Evolutionary conservation across 1,140 invertebrate species (phyloP), one percentile per base, ranked within the genome.

Genomic region (Trichonephila clavipes): DNA sequence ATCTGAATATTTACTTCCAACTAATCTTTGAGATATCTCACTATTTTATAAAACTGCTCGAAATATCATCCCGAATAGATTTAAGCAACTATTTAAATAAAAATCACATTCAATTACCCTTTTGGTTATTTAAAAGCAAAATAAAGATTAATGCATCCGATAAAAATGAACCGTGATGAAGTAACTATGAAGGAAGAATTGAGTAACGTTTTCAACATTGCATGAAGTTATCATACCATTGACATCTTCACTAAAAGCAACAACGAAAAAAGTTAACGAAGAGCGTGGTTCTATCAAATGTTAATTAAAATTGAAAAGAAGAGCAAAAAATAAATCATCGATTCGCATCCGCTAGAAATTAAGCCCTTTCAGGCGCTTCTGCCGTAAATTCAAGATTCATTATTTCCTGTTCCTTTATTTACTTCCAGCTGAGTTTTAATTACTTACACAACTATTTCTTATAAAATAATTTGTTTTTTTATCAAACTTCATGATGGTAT

Each of bases 251-350:
- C 72, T 77, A 77, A 77, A 40, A 34, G 72, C 18, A 77, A 28
- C 34, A 77, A 77, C 18, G 72, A 77, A 77, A 77, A 64, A 77
- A 77, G 28, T 77, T 77, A 77, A 77, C 72, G 72, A 77, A 77
- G 14, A 18, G 14, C 34, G 72, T 34, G 72, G 34, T 77, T 28
- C 83, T 28, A 59, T 85, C 83, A 85, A 85, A 85, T 85, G 83
- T 85, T 85, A 85, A 85, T 85, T 85, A 85, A 85, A 85, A 59
- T 85, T 59, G 83, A 85, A 85, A 85, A 51, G 82, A 18, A 85
- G 8, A 6, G 12, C 83, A 85, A 85, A 18, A 51, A 61, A 85
- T 85, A 21, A 85, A 34, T 85, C n/a, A 85, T 85, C 58, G 51
- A 85, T 85, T 85, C 14, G 24, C 83, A 85, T 85, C 83, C 51